Evolutionary conservation across 2,113 vertebrate species (phyloP).

Genomic region (Hippocampus comes): DNA sequence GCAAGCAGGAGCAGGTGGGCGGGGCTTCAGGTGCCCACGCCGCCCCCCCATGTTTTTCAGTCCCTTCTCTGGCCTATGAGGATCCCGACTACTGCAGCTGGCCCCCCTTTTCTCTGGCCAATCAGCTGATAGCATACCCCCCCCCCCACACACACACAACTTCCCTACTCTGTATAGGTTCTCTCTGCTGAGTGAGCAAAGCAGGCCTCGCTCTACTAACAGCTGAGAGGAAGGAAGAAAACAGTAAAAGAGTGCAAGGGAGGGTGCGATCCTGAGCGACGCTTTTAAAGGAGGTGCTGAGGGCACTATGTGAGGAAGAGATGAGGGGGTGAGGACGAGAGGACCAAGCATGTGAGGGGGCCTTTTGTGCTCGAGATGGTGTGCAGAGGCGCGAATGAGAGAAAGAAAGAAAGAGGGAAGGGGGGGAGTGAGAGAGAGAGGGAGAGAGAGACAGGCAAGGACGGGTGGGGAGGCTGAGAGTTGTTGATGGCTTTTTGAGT

Average conservation of each 20-base stretch:
- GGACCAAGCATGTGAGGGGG: constrained; percentile 47
- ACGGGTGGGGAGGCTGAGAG: constrained; percentile 41
- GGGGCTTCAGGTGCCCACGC: constrained; percentile 11
- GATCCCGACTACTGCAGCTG: constrained; percentile 25
- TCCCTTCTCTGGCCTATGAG: constrained; percentile 57
- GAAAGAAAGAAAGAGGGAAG: constrained; percentile 31
- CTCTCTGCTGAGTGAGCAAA: constrained; percentile 76
- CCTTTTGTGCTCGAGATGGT: constrained; percentile 65
- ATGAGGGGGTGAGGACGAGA: constrained; percentile 28
- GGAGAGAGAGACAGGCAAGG: background rate
- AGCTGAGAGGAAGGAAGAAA: constrained; percentile 70
- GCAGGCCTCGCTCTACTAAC: constrained; percentile 67
- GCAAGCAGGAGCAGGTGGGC: constrained; percentile 60
- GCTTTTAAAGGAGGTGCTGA: constrained; percentile 37
- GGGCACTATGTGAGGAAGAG: constrained; percentile 26
- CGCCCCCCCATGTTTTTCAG: constrained; percentile 4
- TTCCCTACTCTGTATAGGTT: constrained; percentile 49
- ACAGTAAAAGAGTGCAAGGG: constrained; percentile 2
- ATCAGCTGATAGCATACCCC: constrained; percentile 19
- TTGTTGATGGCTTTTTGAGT: constrained; percentile 58
- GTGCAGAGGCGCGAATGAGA: constrained; percentile 50
- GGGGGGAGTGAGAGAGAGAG: constrained; percentile 20
- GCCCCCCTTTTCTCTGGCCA: constrained; percentile 49
- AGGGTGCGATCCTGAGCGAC: constrained; percentile 16
- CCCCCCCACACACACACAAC: constrained; percentile 6